Evolutionary conservation across 2,797 vertebrate species (phyloP).

Genomic region (Hafferia zeledoni): DNA sequence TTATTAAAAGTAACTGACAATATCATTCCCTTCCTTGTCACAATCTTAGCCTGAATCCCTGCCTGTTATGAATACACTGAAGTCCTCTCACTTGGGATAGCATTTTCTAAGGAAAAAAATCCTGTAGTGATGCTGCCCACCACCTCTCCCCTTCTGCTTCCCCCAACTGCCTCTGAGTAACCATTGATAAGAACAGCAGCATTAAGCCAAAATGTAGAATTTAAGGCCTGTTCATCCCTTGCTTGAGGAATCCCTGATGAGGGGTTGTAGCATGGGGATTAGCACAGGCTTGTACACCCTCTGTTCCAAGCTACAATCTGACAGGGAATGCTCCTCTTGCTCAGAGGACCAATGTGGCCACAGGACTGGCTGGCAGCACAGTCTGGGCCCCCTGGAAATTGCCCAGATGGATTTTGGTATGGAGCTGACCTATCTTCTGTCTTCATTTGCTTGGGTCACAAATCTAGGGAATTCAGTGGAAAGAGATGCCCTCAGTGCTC

Average conservation of each 20-base stretch:
- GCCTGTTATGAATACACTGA: not conserved
- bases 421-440: not conserved
- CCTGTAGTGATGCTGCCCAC: not conserved
- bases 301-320: not conserved
- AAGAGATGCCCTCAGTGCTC: accelerated
- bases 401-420: not conserved
- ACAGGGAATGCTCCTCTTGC: accelerated
- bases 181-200: not conserved
- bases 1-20: slow-evolving; percentile 32
- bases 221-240: not conserved
- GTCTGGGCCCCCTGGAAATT: not conserved
- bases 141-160: not conserved
- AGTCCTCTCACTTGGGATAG: not conserved
- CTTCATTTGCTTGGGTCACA: not conserved
- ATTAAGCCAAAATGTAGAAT: not conserved
- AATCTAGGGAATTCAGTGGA: not conserved
- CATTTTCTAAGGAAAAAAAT: not conserved
- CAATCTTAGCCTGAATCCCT: not conserved
- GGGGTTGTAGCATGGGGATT: not conserved
- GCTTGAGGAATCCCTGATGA: not conserved
- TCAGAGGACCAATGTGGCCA: accelerated
- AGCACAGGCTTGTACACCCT: not conserved
- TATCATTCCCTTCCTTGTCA: slow-evolving; percentile 4
- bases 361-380: not conserved
- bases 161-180: not conserved